Conservation (phyloP, 2,113 vertebrate genomes). For the Petrocephalus microphthalmus region DNA sequence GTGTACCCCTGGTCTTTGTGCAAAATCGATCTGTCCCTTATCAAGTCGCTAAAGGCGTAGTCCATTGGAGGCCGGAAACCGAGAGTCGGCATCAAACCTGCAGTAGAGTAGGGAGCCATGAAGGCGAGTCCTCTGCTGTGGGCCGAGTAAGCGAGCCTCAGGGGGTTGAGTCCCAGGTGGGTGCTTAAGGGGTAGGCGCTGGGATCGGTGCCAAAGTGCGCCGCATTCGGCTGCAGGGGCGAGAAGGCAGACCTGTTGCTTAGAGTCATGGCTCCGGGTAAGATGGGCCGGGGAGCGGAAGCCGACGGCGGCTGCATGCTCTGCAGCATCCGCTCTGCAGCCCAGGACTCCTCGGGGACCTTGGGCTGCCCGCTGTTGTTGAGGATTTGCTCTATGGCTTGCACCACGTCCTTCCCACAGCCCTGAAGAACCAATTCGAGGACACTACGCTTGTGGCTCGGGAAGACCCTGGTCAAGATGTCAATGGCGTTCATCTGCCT, state of each 20-base stretch:
- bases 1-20: slow-evolving; percentile 90
- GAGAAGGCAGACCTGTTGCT: slow-evolving; percentile 96
- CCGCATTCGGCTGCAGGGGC: slow-evolving; percentile 85
- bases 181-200: slow-evolving; percentile 80
- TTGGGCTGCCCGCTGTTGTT: slow-evolving; percentile 73
- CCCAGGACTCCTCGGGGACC: slow-evolving; percentile 71
- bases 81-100: slow-evolving; percentile 89
- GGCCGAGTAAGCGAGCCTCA: slow-evolving; percentile 92
- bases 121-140: slow-evolving; percentile 96
- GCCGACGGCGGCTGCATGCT: slow-evolving; percentile 62
- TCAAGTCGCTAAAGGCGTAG: slow-evolving; percentile 97
- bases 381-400: slow-evolving; percentile 98
- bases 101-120: slow-evolving; percentile 95
- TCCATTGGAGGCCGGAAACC: slow-evolving; percentile 97
- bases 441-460: slow-evolving; percentile 89
- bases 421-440: slow-evolving; percentile 94
- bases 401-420: slow-evolving; percentile 95
- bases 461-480: slow-evolving; percentile 93
- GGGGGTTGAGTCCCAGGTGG: slow-evolving; percentile 87
- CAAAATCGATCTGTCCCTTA: slow-evolving; percentile 85
- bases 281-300: slow-evolving; percentile 74
- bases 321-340: slow-evolving; percentile 71
- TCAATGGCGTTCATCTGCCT: slow-evolving; percentile 94
- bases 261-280: slow-evolving; percentile 86
- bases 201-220: slow-evolving; percentile 85